phyloP scores from a whole-genome alignment of 2,888 invertebrate species.

The Laspeyria flexula region DNA sequence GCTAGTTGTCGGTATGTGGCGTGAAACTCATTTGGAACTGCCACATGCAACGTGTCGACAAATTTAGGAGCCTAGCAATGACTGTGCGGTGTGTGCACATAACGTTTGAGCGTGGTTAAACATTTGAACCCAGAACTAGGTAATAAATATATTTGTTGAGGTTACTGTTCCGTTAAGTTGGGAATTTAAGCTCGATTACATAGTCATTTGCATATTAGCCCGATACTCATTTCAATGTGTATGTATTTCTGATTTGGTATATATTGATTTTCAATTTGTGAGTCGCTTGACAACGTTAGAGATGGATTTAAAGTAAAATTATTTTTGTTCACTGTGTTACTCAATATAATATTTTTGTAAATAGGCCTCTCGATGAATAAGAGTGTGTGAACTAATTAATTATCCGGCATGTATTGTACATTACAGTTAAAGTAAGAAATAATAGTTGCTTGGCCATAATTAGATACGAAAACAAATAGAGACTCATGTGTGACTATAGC shows the following conservation, averaged over 20 bases:
- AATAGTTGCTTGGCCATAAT: too few relatives aligned
- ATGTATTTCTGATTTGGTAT: neutral
- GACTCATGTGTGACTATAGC: too few relatives aligned
- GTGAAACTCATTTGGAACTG: constrained; percentile 47
- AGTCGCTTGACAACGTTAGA: too few relatives aligned
- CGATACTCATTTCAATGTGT: neutral
- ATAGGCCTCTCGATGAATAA: too few relatives aligned
- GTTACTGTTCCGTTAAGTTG: neutral
- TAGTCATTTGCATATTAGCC: neutral
- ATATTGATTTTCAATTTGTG: neutral
- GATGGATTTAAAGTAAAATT: too few relatives aligned
- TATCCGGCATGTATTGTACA: too few relatives aligned
- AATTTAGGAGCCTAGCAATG: constrained; percentile 23
- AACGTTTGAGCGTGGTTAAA: constrained; percentile 16
- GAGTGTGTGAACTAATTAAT: too few relatives aligned
- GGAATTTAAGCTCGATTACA: neutral
- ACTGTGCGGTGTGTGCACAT: constrained; percentile 13
- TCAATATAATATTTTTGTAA: too few relatives aligned
- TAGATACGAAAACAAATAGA: too few relatives aligned
- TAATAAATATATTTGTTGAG: neutral
- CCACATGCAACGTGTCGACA: constrained; percentile 42
- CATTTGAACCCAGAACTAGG: constrained; percentile 9
- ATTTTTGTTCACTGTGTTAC: too few relatives aligned
- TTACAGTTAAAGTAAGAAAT: too few relatives aligned
- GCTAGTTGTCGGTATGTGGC: constrained; percentile 7